Percentiles rank a stretch among this genome's conserved stretches.
Conservation (phyloP, 2,113 vertebrate species). For the Oreocharis arfaki region DNA sequence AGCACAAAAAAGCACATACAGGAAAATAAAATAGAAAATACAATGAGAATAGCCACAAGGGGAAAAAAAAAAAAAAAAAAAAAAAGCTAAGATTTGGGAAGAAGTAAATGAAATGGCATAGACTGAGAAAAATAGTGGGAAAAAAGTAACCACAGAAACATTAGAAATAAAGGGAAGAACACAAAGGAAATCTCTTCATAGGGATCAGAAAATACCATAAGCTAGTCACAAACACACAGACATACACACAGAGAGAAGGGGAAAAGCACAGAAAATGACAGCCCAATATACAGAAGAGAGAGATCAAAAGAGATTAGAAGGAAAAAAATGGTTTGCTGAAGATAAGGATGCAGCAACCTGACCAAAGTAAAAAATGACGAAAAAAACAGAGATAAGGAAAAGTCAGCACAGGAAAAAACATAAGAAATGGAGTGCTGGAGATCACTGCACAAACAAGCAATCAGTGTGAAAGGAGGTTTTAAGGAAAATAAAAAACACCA, state of each 20-base stretch:
- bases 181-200: background rate
- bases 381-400: background rate
- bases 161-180: background rate
- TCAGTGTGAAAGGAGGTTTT: background rate
- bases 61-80: background rate
- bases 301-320: constrained; percentile 21
- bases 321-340: background rate
- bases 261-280: background rate
- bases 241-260: background rate
- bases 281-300: background rate
- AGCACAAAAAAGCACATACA: background rate
- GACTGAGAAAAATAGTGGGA: background rate
- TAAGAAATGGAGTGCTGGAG: background rate
- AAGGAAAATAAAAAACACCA: background rate
- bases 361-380: background rate
- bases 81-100: background rate
- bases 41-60: background rate
- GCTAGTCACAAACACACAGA: background rate
- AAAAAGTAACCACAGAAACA: background rate
- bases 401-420: background rate
- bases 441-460: background rate
- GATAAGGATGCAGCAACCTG: background rate
- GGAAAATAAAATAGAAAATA: background rate
- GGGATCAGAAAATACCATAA: background rate
- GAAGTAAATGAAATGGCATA: background rate